These are phyloP conservation scores for Corythornis madagascariensis DNA, from an alignment of 2,113 vertebrate genomes.

Conservation along the genomic window DNA sequence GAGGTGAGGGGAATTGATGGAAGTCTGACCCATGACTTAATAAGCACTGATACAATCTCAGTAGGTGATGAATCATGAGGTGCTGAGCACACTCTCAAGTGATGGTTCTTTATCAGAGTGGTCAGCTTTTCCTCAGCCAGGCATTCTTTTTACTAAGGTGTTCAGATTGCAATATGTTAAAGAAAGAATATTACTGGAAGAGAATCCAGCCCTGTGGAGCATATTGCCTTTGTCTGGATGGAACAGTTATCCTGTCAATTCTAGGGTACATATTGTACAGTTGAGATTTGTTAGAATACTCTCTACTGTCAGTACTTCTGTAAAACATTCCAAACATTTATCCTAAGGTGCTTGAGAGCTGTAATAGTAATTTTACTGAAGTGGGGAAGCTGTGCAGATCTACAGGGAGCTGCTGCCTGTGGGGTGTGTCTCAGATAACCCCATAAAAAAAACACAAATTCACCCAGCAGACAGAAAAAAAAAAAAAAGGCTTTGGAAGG, in stretches of 20 bases:
- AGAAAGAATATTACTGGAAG: neutral
- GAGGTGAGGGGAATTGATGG: neutral
- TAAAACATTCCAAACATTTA: neutral
- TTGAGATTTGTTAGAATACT: neutral
- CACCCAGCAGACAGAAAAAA: neutral
- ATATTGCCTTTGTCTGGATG: neutral
- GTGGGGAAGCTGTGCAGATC: neutral
- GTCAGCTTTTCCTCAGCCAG: slow-evolving; percentile 9
- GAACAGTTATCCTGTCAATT: slow-evolving; percentile 26
- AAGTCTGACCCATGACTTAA: slow-evolving; percentile 16
- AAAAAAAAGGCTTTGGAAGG: neutral
- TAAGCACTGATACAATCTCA: neutral
- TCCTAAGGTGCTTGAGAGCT: neutral
- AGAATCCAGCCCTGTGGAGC: neutral
- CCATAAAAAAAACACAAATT: neutral
- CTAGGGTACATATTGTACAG: neutral
- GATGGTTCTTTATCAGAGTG: neutral
- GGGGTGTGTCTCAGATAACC: neutral
- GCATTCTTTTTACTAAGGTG: neutral
- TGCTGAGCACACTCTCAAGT: neutral
- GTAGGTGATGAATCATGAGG: neutral
- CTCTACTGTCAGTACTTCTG: neutral
- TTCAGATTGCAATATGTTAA: neutral
- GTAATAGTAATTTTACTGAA: neutral
- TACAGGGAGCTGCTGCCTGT: neutral